Conservation (phyloP, 2,113 vertebrate genomes). For the Misgurnus mizolepis region DNA sequence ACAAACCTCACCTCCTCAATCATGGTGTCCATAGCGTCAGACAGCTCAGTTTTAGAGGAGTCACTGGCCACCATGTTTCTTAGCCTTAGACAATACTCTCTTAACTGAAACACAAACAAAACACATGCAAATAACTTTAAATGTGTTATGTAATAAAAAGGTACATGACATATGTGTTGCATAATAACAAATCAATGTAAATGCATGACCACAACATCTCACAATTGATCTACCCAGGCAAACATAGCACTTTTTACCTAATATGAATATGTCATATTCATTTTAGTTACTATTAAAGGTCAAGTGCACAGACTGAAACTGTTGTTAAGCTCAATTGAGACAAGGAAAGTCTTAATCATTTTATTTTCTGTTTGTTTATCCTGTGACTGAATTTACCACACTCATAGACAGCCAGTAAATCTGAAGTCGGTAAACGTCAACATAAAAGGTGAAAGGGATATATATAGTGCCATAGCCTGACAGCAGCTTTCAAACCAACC, state of each 20-base stretch:
- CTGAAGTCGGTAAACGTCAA: conserved; percentile 22
- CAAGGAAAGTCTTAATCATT: neutral
- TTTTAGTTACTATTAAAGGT: conserved; percentile 11
- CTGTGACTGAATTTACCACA: neutral
- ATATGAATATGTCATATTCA: neutral
- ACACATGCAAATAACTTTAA: neutral
- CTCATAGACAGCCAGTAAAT: neutral
- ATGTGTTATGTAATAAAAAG: no score
- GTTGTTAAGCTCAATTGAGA: neutral
- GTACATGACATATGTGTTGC: no score
- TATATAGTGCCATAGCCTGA: neutral
- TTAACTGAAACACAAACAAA: conserved; percentile 77
- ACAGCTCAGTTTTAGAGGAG: conserved; percentile 81
- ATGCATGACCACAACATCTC: neutral
- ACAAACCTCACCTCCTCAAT: conserved; percentile 89
- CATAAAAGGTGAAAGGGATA: neutral
- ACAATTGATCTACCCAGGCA: no score
- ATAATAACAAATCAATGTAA: neutral
- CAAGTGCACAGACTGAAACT: neutral
- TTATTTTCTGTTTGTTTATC: neutral
- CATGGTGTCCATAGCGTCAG: conserved; percentile 84
- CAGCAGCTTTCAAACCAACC: conserved; percentile 68
- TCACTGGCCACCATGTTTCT: conserved; percentile 89
- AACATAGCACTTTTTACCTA: neutral
- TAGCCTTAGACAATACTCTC: conserved; percentile 91